Base-by-base conservation (phyloP, 2,888 invertebrate genomes). In the Iphiclides podalirius region DNA sequence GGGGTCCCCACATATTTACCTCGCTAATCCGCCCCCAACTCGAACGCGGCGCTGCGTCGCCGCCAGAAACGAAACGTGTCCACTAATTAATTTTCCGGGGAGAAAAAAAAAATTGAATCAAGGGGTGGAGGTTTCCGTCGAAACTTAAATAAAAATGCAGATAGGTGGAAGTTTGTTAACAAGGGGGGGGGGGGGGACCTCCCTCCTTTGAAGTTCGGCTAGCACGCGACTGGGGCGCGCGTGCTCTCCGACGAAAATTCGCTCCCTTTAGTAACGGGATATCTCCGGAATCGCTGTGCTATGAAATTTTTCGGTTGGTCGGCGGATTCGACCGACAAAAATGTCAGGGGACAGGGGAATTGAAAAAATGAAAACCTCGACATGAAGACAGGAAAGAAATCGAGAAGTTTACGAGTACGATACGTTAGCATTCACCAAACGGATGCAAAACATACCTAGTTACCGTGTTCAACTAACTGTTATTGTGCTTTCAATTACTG, bases 71-170 rank as follows among this genome's bases (percentile, higher is more conserved):
- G 59, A 61, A n/a, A 64, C 75, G 67, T 69, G 71, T 72, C 68
- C 66, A 43, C 66, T 74, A 76, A 75, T 77, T 75, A 77, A 76
- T 77, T 72, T 67, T 61, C 57, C 61, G 59, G 66, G 64, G 66
- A 64, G n/a, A 31, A 31, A 67, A 73, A 48, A 47, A 70, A 73
- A 72, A 73, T 78, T 77, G 67, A 73, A 82, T 79, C 77, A 73
- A 74, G 77, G 77, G 82, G 75, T 75, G 72, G 75, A 69, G 76
- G 73, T 74, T 80, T 80, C 79, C 75, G 74, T 67, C 72, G 79
- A 82, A 85, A 84, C 85, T 86, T 83, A 81, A 84, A 83, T 83
- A 82, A 85, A 85, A 85, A 86, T 76, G 72, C 72, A 72, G 74
- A 75, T 75, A 70, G 75, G 70, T 72, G 67, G 66, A 75, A 73